Percentiles rank a stretch among this genome's conserved stretches.
These are phyloP conservation scores for Hypocryptadius cinnamomeus DNA, from an alignment of 2,113 vertebrate species.

Conservation along the genomic window DNA sequence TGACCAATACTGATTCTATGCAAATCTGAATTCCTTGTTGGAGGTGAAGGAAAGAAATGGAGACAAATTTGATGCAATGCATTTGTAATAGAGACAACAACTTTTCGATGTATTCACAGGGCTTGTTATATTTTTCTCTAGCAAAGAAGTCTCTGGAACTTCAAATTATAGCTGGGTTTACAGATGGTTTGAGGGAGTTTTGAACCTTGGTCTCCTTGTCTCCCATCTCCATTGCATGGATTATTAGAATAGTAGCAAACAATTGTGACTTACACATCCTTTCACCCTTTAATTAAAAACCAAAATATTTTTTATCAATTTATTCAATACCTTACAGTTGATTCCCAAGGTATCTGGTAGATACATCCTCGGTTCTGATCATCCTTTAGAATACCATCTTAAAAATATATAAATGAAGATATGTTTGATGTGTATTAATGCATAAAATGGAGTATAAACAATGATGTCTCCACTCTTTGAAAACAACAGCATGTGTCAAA, in stretches of 20 bases:
- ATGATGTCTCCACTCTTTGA: background rate
- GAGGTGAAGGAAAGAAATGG: background rate
- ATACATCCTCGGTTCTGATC: background rate
- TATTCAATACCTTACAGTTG: background rate
- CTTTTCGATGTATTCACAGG: background rate
- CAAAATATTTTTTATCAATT: background rate
- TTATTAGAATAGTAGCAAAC: conserved; percentile 17
- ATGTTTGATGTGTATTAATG: background rate
- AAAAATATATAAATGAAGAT: background rate
- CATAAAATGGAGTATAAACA: background rate
- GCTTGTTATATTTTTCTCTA: background rate
- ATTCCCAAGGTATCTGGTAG: background rate
- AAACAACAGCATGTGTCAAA: background rate
- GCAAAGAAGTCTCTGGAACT: background rate
- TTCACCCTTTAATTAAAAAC: background rate
- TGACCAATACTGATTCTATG: background rate
- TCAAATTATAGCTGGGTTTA: background rate
- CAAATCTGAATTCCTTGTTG: background rate
- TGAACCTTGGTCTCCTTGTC: background rate
- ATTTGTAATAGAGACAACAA: background rate
- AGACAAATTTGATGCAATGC: background rate
- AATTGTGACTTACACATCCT: background rate
- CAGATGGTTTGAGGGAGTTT: background rate
- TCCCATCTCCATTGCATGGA: background rate
- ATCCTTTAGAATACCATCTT: background rate